Conservation (phyloP, 2,113 vertebrate genomes). For the Pica pica region DNA sequence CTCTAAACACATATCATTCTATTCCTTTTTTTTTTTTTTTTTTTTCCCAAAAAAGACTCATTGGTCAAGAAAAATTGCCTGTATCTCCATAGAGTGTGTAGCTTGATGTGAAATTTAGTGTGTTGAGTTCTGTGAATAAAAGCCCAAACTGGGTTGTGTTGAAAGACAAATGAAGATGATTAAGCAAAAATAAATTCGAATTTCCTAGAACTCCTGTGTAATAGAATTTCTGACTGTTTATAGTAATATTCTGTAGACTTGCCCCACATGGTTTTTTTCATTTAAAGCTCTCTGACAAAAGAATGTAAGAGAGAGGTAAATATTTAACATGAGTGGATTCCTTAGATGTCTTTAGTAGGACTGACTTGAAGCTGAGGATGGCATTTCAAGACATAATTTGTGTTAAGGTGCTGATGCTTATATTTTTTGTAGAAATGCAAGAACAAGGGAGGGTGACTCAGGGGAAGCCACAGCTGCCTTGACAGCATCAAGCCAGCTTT, state of each 20-base stretch:
- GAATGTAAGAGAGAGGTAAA: neutral
- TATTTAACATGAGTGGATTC: conserved; percentile 2
- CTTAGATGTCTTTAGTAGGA: neutral
- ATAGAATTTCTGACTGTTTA: neutral
- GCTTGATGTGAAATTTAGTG: neutral
- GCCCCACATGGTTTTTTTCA: neutral
- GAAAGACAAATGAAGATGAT: neutral
- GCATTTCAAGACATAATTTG: neutral
- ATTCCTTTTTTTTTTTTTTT: neutral
- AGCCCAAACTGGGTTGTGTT: neutral
- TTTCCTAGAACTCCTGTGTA: neutral
- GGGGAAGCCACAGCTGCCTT: neutral
- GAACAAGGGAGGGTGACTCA: neutral
- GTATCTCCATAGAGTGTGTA: neutral
- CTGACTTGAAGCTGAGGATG: neutral
- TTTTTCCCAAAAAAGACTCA: fast-evolving
- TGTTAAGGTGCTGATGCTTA: neutral
- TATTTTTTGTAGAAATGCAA: neutral
- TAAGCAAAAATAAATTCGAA: neutral
- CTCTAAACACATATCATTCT: neutral
- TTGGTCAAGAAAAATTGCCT: neutral
- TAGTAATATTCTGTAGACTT: neutral
- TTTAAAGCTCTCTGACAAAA: neutral
- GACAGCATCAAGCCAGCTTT: neutral
- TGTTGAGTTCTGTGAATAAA: neutral